Evolutionary conservation across 2,888 invertebrate species (phyloP).

Genomic region (Rhynchonema sp.): DNA sequence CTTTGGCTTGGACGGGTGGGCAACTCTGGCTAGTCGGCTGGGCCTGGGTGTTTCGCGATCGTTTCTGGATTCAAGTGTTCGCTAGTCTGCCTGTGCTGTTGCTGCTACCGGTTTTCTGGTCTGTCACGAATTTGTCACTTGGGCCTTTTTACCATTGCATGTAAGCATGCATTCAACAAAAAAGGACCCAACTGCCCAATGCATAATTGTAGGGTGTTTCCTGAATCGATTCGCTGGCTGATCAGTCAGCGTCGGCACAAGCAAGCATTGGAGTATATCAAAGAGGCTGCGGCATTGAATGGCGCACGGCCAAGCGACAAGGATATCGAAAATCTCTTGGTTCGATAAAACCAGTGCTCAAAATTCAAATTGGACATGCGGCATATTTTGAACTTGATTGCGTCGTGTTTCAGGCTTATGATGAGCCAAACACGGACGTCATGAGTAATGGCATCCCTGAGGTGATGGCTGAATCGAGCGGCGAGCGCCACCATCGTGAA

Average conservation of each 20-base stretch:
- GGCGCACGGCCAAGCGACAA: neutral
- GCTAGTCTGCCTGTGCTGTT: neutral
- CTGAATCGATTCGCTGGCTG: neutral
- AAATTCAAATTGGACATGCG: neutral
- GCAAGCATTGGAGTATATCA: neutral
- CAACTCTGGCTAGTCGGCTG: neutral
- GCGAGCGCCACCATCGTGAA: no score
- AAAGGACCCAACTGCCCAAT: neutral
- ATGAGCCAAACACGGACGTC: neutral
- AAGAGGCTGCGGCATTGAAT: neutral
- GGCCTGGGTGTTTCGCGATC: neutral
- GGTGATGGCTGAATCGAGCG: neutral
- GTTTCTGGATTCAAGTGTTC: neutral
- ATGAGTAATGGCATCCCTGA: neutral
- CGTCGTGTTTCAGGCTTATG: neutral
- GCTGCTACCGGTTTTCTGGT: neutral
- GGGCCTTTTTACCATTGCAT: neutral
- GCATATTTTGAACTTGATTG: neutral
- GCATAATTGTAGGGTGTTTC: neutral
- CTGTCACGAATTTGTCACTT: neutral
- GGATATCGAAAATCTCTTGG: neutral
- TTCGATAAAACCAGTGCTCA: neutral
- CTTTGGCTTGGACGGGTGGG: neutral
- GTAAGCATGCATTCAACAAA: neutral
- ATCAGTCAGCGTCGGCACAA: neutral